Conservation (phyloP, 2,888 invertebrate species). For the Micropterix aruncella region DNA sequence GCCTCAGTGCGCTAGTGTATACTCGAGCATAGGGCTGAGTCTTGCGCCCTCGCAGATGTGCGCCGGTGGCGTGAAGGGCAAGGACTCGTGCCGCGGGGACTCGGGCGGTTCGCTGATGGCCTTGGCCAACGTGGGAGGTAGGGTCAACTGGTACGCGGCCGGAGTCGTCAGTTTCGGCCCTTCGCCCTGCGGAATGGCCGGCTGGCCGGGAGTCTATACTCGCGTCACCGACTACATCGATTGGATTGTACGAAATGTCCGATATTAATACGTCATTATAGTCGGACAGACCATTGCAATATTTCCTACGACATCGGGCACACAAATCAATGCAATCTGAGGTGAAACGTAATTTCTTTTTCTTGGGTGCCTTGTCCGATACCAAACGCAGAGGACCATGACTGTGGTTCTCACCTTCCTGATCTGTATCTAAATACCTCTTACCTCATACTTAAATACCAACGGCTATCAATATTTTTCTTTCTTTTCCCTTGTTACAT, state of each 20-base stretch:
- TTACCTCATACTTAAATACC: no score
- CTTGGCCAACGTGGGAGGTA: conserved; percentile 16
- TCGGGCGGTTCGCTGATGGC: conserved; percentile 52
- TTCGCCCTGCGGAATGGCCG: conserved; percentile 33
- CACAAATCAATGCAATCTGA: no score
- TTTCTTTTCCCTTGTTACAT: no score
- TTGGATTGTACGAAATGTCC: conserved; percentile 43
- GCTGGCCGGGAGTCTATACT: conserved; percentile 59
- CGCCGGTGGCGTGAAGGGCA: conserved; percentile 40
- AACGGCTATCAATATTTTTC: no score
- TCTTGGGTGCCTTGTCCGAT: no score
- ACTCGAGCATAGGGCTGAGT: conserved; percentile 14
- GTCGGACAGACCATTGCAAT: no score
- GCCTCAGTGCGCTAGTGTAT: conserved; percentile 18
- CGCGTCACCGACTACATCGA: conserved; percentile 43
- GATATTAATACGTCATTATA: no score
- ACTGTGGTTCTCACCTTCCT: no score
- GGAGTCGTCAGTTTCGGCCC: conserved; percentile 42
- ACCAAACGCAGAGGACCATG: no score
- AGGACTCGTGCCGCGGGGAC: conserved; percentile 53
- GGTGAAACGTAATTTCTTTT: no score
- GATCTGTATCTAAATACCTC: no score
- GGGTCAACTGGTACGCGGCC: conserved; percentile 37
- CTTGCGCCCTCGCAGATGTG: conserved; percentile 35
- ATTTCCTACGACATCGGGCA: no score